phyloP scores from a whole-genome alignment of 2,888 invertebrate genomes.

The Acheta domesticus region DNA sequence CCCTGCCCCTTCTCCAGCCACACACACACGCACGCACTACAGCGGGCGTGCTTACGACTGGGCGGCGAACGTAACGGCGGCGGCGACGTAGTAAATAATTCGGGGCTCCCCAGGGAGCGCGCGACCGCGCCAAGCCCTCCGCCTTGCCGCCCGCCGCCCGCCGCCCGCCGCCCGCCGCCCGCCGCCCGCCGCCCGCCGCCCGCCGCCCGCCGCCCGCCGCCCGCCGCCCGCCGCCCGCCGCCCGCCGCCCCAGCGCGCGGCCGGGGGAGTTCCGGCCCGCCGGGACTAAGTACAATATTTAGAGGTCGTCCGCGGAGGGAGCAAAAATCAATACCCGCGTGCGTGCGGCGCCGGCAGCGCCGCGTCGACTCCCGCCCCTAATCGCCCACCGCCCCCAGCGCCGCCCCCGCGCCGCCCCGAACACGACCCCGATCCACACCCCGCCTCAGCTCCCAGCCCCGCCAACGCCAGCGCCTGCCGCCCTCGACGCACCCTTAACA shows the following conservation, averaged over 20 bases:
- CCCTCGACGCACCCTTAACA: no score
- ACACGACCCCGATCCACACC: no score
- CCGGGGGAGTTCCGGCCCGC: conserved; percentile 5
- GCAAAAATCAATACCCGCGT: conserved; percentile 4
- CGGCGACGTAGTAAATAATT: background rate
- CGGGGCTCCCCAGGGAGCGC: background rate
- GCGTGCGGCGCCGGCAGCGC: background rate
- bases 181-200: background rate
- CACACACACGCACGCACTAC: background rate
- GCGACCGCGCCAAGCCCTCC: no score
- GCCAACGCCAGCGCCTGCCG: no score
- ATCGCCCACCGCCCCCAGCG: background rate
- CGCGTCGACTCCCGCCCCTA: background rate
- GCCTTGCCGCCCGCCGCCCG: background rate
- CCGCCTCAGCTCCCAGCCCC: no score
- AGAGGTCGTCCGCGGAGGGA: conserved; percentile 18
- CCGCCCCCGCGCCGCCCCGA: no score
- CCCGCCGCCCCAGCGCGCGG: background rate
- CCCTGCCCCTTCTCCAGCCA: background rate
- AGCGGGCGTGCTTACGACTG: conserved; percentile 3
- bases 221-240: background rate
- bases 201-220: background rate
- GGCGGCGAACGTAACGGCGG: background rate
- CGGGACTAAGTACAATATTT: conserved; percentile 18
- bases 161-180: background rate